Evolutionary conservation across 2,888 invertebrate species (phyloP), one percentile per base, ranked within the genome.

Genomic region (Tetragonisca angustula): DNA sequence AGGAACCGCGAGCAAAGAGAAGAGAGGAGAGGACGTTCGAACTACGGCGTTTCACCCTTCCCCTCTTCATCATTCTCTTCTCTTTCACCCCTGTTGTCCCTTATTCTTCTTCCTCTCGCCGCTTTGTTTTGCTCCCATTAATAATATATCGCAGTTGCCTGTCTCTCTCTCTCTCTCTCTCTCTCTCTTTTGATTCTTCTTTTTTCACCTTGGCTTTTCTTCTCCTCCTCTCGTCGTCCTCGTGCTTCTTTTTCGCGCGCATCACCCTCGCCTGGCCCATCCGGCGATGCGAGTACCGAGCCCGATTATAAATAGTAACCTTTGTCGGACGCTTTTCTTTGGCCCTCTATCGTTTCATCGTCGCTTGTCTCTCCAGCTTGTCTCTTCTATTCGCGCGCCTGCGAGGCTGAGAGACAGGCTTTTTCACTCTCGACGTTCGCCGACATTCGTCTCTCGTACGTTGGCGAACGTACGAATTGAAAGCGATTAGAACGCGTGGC

Each of bases 281-380:
- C 87, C 89, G 90, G 87, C 84, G 84, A 73, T 88, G 84, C 79
- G 81, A 82, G 83, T 74, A 77, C 81, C 84, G 76, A 43, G 43
- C 43, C 87, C 90, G 92, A 93, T 93, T 94, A 94, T 94, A 94
- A 93, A 94, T 94, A 94, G 93, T 93, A 93, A 92, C 90, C 93
- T 94, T 94, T 94, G 93, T 93, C 93, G 93, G 91, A 89, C 89
- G 87, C 86, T 91, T 91, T 91, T 92, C 90, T 91, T 92, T 91
- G 91, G 89, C 85, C 87, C 78, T 88, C 88, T 90, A 86, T 87
- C 84, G 87, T 87, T 88, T 79, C 88, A 85, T 86, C 86, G 86
- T 81, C 76, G 83, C 43, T 90, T 90, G 87, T 80, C 80, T 88
- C 77, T 43, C 43, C 43, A 43, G 43, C 84, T 27, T 27, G 83